Evolutionary conservation across 92 coral and sea anemone genomes (phyloP).

Genomic region (Anthopleura xanthogrammica): DNA sequence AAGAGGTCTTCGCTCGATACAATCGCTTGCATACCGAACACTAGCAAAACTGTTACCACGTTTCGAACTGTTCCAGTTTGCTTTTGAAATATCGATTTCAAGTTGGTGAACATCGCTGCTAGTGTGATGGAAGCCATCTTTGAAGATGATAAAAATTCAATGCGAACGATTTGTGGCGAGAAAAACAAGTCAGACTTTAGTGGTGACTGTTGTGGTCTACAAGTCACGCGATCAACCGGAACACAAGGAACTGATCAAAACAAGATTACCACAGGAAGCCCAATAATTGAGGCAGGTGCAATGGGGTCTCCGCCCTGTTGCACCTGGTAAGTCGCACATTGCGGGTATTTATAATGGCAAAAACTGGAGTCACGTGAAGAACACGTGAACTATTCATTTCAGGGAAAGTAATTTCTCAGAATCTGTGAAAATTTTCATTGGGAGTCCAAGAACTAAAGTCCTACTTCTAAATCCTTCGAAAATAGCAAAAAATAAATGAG

Average conservation of each 20-base stretch:
- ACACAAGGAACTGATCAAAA: not conserved
- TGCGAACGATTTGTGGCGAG: not conserved
- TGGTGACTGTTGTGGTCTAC: not conserved
- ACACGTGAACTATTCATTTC: no score
- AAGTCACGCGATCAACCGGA: constrained; percentile 1
- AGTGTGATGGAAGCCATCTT: constrained; percentile 54
- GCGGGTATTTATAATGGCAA: no score
- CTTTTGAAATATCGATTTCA: constrained; percentile 56
- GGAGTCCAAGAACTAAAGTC: no score
- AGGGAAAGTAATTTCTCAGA: no score
- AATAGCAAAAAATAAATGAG: no score
- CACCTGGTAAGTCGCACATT: no score
- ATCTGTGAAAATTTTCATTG: no score
- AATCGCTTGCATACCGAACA: constrained; percentile 47
- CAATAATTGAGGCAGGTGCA: not conserved
- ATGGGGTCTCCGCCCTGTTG: no score
- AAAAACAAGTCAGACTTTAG: not conserved
- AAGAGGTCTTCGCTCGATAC: constrained; percentile 64
- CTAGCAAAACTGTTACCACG: constrained; percentile 54
- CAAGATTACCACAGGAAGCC: constrained; percentile 6
- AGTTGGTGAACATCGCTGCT: constrained; percentile 60
- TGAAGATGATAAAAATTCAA: not conserved
- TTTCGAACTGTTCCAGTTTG: constrained; percentile 63
- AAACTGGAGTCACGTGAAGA: no score
- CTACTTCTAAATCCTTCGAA: no score